Evolutionary conservation across 2,797 vertebrate species (phyloP), one percentile per base, ranked within the genome.

Genomic region (Perodicticus potto): DNA sequence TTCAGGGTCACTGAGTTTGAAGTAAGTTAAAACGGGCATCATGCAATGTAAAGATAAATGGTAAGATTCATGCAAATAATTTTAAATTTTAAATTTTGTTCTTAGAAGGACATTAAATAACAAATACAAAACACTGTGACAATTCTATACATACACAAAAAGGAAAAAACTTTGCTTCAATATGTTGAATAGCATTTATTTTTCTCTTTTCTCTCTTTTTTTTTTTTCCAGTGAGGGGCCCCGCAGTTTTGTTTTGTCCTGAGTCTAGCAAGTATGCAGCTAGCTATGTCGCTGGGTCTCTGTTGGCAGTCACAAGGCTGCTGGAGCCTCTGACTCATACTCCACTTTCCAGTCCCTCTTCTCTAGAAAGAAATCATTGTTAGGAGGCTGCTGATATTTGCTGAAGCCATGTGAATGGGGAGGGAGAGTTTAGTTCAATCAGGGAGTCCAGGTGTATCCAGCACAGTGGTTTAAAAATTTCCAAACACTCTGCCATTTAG

Each of bases 381-480:
- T 53, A 94, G 37, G 25, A 12, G 23, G 32, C 5, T 65, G 19
- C 76, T 78, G 40, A 2, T 57, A 63, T 37, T 76, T 81, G 67
- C 59, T 65, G 16, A 90, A 25, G 27, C 27, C 45, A 49, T 40
- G 25, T 12, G 69, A 40, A 65, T 40, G 17, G 37, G 69, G 63
- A 77, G 40, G 82, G 72, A 59, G 53, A 76, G 16, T 77, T 78
- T 25, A 40, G 17, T 32, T 80, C 43, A 45, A 7, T 32, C 37
- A 55, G 43, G 32, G 61, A 77, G 70, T 69, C 65, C 82, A 93
- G 88, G 89, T 92, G 72, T 93, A 92, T 37, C 57, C 80, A 93
- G 22, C n/a, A 57, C 27, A 61, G 83, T 49, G 88, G 82, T 34
- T 96, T 86, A 72, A 97, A 96, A 89, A 27, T 84, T 93, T 92